Evolutionary conservation across 2,797 vertebrate species (phyloP), one percentile per base, ranked within the genome.

Genomic region (Ctenopoma multispine): DNA sequence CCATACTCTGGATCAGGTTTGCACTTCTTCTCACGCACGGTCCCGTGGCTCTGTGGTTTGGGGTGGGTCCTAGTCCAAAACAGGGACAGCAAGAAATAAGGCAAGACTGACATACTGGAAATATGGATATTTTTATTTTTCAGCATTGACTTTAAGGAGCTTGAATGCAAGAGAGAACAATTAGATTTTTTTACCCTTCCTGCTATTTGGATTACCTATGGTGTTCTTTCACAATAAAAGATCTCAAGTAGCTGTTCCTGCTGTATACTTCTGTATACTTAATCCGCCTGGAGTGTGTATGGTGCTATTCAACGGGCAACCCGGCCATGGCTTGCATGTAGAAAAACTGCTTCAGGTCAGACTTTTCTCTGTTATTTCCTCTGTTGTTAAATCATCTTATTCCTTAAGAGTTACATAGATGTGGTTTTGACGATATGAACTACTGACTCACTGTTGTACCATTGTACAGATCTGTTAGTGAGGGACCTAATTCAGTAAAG

Each of bases 11-110:
- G 59, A 79, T 74, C 60, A 49, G 56, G 54, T 60, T 58, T 68
- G 65, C 40, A 27, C 24, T 27, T 84, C 29, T 27, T 84, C 74
- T 86, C 61, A 72, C 11, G 9, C 61, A 77, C 72, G 13, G 34
- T 56, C 65, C 59, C 49, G 0, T 57, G 55, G 68, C 80, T 83
- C 80, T 64, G 82, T 49, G 89, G 84, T 91, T 92, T 92, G 87
- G 83, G 89, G 88, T 62, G 63, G 69, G 87, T 91, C 91, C 88
- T 72, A 90, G 86, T 91, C 83, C 83, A 82, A 83, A 84, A 80
- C 62, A 68, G 85, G 70, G 71, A 63, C 82, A 79, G 51, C 18
- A 53, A 79, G 59, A 73, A 81, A 44, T 2, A 15, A 67, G 66
- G 58, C 53, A 40, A 65, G 73, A 64, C 78, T 31, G 48, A 70